These are phyloP conservation scores for Echinops telfairi DNA, from an alignment of 2,113 vertebrate species.

Conservation along the genomic window DNA sequence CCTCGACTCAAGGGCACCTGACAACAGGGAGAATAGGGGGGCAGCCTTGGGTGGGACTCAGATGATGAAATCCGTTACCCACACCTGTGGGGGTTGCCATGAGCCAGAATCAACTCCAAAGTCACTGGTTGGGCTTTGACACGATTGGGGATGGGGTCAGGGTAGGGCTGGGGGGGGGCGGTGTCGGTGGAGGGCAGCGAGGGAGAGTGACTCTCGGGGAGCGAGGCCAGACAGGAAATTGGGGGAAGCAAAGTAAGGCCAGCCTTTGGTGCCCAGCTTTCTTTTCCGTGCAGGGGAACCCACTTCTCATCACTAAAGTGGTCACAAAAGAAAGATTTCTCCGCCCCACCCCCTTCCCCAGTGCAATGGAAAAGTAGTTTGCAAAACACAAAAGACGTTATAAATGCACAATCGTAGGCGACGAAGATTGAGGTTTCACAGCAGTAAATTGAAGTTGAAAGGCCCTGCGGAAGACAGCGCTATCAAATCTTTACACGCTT, in stretches of 20 bases:
- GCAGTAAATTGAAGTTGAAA: neutral
- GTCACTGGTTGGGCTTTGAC: neutral
- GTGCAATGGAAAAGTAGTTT: neutral
- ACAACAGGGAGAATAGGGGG: neutral
- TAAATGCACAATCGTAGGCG: neutral
- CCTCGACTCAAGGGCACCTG: too few species aligned
- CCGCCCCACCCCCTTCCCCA: neutral
- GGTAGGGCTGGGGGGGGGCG: too few species aligned
- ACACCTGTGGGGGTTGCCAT: neutral
- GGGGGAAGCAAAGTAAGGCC: neutral
- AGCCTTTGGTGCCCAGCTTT: slow-evolving; percentile 5
- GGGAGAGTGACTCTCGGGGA: neutral
- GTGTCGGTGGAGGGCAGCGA: neutral
- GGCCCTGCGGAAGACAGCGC: neutral
- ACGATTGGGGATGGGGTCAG: neutral
- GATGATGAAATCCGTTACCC: neutral
- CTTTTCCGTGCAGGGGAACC: slow-evolving; percentile 17
- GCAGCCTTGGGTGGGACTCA: neutral
- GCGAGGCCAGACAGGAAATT: neutral
- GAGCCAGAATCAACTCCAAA: neutral
- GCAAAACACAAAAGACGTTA: slow-evolving; percentile 12
- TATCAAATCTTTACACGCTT: neutral
- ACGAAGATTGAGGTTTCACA: neutral
- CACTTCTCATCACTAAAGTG: neutral
- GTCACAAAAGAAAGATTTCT: neutral